Base-by-base conservation (phyloP, 2,888 invertebrate genomes). In the Sthenelais limicola region DNA sequence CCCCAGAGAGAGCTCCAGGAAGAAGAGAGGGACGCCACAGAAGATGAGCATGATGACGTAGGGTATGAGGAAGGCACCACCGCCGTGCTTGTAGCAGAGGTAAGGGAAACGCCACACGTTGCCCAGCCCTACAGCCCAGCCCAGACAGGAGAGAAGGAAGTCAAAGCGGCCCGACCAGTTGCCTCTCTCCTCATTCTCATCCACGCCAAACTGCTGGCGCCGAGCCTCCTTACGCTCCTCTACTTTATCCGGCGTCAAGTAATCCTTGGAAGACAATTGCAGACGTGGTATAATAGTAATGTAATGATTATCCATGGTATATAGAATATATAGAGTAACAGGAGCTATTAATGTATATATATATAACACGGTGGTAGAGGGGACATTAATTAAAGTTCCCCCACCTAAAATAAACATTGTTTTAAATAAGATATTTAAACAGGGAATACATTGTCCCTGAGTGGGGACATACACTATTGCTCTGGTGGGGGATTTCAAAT, bases 71-170 rank as follows among this genome's bases (percentile, higher is more conserved):
- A 87, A 87, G 4, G 86, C 86, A 24, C 86, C 87, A 1, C 85
- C 85, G 4, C 85, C 85, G 75, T 85, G 84, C 62, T 58, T 56
- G 77, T 85, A 86, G 73, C 84, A 85, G 7, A 86, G 78, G 77
- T 92, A 91, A 3, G 92, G 92, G 85, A 92, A 92, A 73, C 91
- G 86, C 91, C 92, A 92, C 18, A 92, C 88, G 80, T 85, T 86
- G 5, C 86, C 85, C 28, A 86, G 79, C 0, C 85, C 85, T 0
- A 85, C 84, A 32, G 84, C 82, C 68, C 81, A 84, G 5, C 84
- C 84, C 28, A 85, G 79, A 74, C 83, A 77, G 24, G 84, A 82
- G 30, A 84, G 74, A 30, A 84, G 86, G 79, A 91, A 91, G 82
- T 91, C 91, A 75, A 90, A 82, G 75, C 87, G 82, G 26, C 90